Base-by-base conservation (phyloP, 2,113 vertebrate species). In the Notothenia coriiceps region DNA sequence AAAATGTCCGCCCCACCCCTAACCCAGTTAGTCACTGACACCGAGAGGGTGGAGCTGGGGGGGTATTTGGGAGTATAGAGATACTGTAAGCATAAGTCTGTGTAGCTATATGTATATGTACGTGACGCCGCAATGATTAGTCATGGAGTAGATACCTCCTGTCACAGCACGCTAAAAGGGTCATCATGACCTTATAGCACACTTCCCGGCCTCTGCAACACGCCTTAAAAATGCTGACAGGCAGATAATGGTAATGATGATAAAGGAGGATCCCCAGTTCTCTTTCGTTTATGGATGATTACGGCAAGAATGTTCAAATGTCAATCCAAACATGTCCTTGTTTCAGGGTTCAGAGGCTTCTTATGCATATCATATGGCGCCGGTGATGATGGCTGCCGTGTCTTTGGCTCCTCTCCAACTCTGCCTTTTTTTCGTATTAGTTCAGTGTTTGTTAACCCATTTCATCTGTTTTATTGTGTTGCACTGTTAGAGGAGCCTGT, bases 1-100 rank as follows among this genome's bases (percentile, higher is more conserved):
- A 80, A 80, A 83, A 79, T n/a, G 74, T 79, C 70, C 74, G 54
- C 40, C 73, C 65, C 81, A 55, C 78, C 79, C 54, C 62, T 81
- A 88, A 89, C 80, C 82, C 72, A 86, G 72, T 88, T 85, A 87
- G 74, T 66, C 68, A 75, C 83, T 72, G 56, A 83, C 49, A 71
- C 51, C 25, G 70, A 54, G 44, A 65, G 66, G 5, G 5, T 75
- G 55, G n/a, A 50, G 71, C 59, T 83, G 4, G 33, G 55, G 43
- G 70, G 72, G 70, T 52, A 74, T 52, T 20, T 65, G 22, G 52
- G 20, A 35, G n/a, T 70, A 25, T 77, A 50, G 14, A 82, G 81
- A 71, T 18, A 67, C 14, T 65, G 3, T 20, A 66, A 64, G 54
- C 56, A 57, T 65, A 14, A 44, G 63, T 62, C 5, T 59, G 15